A percentile compares a stretch with the other conserved stretches of the same genome.
phyloP scores from a whole-genome alignment of 2,888 invertebrate genomes.

The Hemaris fuciformis region DNA sequence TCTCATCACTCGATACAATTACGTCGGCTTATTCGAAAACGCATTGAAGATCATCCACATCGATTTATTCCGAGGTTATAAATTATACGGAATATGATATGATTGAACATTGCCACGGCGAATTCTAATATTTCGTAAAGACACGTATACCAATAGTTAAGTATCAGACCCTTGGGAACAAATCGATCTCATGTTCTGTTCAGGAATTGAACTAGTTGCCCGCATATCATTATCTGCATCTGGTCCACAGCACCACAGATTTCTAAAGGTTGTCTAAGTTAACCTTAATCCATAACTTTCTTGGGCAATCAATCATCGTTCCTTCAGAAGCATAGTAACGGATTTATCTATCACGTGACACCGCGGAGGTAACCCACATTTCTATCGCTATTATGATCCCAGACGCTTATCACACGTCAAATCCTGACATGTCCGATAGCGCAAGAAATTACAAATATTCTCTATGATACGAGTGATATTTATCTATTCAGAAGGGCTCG shows the following conservation, averaged over 20 bases:
- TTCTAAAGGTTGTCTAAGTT: background rate
- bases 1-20: too few relatives aligned
- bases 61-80: too few relatives aligned
- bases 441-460: background rate
- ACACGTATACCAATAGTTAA: too few relatives aligned
- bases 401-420: background rate
- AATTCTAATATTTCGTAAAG: too few relatives aligned
- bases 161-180: too few relatives aligned
- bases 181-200: too few relatives aligned
- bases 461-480: background rate
- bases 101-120: too few relatives aligned
- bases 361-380: background rate
- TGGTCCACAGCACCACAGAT: background rate
- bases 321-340: background rate
- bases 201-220: too few relatives aligned
- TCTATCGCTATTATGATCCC: constrained; percentile 2
- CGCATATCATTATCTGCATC: background rate
- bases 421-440: background rate
- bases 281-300: background rate
- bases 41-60: too few relatives aligned
- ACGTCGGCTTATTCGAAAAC: too few relatives aligned
- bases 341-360: background rate
- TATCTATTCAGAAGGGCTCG: background rate
- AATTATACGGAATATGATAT: too few relatives aligned
- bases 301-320: background rate